Evolutionary conservation across 2,888 invertebrate genomes (phyloP).

Genomic region (Sminthurides aquaticus): DNA sequence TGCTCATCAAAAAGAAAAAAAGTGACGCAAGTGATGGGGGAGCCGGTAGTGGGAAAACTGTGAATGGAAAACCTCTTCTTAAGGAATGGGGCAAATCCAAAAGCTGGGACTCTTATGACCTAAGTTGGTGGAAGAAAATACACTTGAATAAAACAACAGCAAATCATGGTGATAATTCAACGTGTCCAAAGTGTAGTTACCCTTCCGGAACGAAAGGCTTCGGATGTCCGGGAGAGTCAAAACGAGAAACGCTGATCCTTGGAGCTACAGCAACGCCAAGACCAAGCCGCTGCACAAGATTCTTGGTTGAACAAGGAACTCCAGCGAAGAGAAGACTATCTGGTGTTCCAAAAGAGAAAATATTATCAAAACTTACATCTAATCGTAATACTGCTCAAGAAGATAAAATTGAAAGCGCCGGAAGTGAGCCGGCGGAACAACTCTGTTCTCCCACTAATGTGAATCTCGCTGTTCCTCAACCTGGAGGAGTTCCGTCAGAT

Average conservation of each 20-base stretch:
- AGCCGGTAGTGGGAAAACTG: slow-evolving; percentile 10
- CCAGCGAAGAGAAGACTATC: background rate
- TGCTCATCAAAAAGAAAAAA: slow-evolving; percentile 58
- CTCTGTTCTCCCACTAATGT: background rate
- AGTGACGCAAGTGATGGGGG: background rate
- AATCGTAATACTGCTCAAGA: slow-evolving; percentile 5
- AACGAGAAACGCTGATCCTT: background rate
- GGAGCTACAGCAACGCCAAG: background rate
- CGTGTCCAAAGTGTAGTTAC: slow-evolving; percentile 42
- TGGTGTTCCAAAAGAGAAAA: background rate
- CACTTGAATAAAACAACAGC: slow-evolving; percentile 4
- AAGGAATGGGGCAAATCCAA: slow-evolving; percentile 70
- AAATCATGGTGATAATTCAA: background rate
- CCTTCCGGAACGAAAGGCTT: slow-evolving; percentile 28
- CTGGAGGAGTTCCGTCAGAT: background rate
- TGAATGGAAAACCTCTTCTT: slow-evolving; percentile 48
- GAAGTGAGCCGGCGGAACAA: background rate
- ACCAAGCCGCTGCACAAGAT: background rate
- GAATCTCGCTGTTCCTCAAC: background rate
- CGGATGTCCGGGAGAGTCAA: no score
- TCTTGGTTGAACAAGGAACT: background rate
- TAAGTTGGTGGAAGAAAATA: slow-evolving; percentile 46
- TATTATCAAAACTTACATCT: background rate
- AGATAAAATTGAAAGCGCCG: slow-evolving; percentile 24
- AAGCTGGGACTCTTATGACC: slow-evolving; percentile 76